Evolutionary conservation across 2,888 invertebrate genomes (phyloP).

Genomic region (Macaria liturata): DNA sequence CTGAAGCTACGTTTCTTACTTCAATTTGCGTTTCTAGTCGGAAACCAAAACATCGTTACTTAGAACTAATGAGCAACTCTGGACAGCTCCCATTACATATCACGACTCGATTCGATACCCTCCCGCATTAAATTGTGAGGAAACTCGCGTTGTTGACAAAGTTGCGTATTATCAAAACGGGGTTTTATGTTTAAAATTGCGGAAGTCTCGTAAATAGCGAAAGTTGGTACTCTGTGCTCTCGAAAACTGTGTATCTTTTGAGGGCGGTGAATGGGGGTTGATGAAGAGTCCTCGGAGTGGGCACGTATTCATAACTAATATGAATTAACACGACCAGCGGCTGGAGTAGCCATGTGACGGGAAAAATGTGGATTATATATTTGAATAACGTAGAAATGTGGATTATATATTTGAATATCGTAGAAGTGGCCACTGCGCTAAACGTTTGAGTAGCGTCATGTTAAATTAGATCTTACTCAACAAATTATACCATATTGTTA

Average conservation of each 20-base stretch:
- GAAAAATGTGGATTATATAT: slow-evolving; percentile 1
- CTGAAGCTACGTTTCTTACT: too few species aligned
- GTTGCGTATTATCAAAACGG: slow-evolving; percentile 10
- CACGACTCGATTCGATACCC: slow-evolving; percentile 6
- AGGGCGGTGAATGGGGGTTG: slow-evolving; percentile 28
- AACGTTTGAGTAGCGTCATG: too few species aligned
- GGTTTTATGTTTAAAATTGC: slow-evolving; percentile 15
- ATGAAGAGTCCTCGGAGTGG: slow-evolving; percentile 30
- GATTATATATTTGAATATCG: background rate
- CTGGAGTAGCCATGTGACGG: slow-evolving; percentile 6
- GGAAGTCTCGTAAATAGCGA: slow-evolving; percentile 4
- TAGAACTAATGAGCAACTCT: background rate
- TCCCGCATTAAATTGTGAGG: slow-evolving; percentile 14
- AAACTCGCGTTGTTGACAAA: slow-evolving; percentile 12
- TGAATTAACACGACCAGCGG: slow-evolving; percentile 26
- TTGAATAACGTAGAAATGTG: background rate
- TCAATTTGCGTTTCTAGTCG: too few species aligned
- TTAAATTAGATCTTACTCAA: too few species aligned
- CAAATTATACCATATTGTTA: too few species aligned
- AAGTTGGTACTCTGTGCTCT: slow-evolving; percentile 9
- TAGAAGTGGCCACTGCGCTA: too few species aligned
- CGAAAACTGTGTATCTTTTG: slow-evolving; percentile 17
- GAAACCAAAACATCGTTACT: background rate
- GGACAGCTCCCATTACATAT: slow-evolving; percentile 1
- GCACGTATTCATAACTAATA: slow-evolving; percentile 29